Base-by-base conservation (phyloP, 1,140 invertebrate species). In the Bombus breviceps region DNA sequence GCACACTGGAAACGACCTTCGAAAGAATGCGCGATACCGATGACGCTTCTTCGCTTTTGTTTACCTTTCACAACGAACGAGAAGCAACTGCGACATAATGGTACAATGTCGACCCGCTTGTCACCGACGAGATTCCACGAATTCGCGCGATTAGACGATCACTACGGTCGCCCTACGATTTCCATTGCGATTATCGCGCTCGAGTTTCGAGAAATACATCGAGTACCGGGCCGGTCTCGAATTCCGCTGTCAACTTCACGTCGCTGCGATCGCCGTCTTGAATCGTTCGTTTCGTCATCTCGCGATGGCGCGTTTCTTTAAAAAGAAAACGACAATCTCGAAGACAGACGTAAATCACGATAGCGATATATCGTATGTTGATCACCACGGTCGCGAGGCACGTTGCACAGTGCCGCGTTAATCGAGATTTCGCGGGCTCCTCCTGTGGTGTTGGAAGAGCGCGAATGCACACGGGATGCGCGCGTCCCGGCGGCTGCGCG, bases 401-500 rank as follows among this genome's bases (percentile, higher is more conserved):
- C 89, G 91, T 93, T 91, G 83, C 81, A 89, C 89, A 93, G 87
- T 94, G 92, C 87, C 83, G 90, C 62, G 74, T 83, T 87, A 83
- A 89, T 82, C 87, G 84, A 78, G 89, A 90, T 93, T 93, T 92
- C 92, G 92, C 93, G 93, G 92, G 93, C 90, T 93, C 87, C 83
- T 71, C 69, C 69, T 83, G 39, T 72, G 62, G 10, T n/a, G 66
- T 62, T 86, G 47, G 34, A 82, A 89, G 79, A 89, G 88, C 83
- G 80, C 69, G 47, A 91, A 83, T 80, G 76, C 83, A 87, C 66
- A 85, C 77, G 75, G 81, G 91, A 93, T 93, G 93, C 94, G 93
- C 93, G 89, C 92, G 91, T 91, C 84, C 85, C 92, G 91, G 92
- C 93, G 93, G 91, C 93, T 94, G 94, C 94, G 93, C 93, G 92